Percentiles rank a stretch among this genome's conserved stretches.
Evolutionary conservation across 2,113 vertebrate genomes (phyloP).

Genomic region (Stercorarius parasiticus): DNA sequence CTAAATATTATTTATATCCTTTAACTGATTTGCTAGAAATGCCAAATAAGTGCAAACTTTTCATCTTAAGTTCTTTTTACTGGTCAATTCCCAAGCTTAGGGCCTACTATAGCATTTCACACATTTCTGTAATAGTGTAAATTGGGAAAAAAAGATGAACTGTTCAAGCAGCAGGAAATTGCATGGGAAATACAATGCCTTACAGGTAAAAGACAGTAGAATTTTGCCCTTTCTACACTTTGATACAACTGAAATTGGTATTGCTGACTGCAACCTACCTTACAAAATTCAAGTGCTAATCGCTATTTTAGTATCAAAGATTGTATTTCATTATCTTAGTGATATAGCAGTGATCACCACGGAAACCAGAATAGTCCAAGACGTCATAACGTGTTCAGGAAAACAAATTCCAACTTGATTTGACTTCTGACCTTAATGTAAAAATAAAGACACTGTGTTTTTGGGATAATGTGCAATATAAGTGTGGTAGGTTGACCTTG

Average conservation of each 20-base stretch:
- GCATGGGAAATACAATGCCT: background rate
- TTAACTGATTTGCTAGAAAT: background rate
- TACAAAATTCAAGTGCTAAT: background rate
- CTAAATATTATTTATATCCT: background rate
- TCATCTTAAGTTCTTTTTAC: background rate
- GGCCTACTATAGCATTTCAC: background rate
- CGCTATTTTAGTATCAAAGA: background rate
- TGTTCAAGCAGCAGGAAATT: background rate
- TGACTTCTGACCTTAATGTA: background rate
- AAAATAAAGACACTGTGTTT: background rate
- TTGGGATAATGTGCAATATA: background rate
- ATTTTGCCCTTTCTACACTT: background rate
- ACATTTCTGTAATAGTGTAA: background rate
- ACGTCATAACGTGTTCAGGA: background rate
- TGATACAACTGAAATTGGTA: background rate
- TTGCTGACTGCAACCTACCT: background rate
- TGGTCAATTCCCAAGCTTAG: background rate
- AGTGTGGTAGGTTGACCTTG: background rate
- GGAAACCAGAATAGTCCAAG: background rate
- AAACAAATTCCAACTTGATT: slow-evolving; percentile 32
- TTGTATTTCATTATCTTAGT: background rate
- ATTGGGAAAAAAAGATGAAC: background rate
- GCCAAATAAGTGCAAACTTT: background rate
- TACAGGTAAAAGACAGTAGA: background rate
- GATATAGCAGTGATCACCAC: background rate